These are phyloP conservation scores for Notolepis coatsorum DNA, from an alignment of 2,797 vertebrate species.

Conservation along the genomic window DNA sequence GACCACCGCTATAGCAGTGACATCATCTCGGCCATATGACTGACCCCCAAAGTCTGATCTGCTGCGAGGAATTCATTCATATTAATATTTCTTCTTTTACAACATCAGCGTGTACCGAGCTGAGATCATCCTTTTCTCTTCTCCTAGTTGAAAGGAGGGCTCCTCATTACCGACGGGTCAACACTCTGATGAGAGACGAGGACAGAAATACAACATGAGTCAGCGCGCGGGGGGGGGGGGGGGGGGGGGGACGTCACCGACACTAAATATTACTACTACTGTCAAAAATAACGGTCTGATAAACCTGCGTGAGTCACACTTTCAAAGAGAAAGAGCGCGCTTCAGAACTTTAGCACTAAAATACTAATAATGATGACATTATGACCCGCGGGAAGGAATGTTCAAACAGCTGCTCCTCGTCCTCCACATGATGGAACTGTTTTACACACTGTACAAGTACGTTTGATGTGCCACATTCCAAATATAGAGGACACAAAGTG, in stretches of 20 bases:
- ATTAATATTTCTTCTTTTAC: conserved; percentile 47
- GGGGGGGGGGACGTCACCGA: background rate
- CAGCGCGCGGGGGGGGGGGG: background rate
- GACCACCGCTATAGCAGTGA: conserved; percentile 38
- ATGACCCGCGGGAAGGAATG: too few relatives aligned
- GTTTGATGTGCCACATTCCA: too few relatives aligned
- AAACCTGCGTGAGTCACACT: background rate
- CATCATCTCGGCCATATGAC: conserved; percentile 49
- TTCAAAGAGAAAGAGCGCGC: background rate
- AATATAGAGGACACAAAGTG: too few relatives aligned
- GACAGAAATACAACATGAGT: background rate
- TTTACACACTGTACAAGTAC: too few relatives aligned
- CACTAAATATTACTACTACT: background rate
- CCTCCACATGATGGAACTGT: too few relatives aligned
- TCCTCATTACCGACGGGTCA: background rate
- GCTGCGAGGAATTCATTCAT: conserved; percentile 49
- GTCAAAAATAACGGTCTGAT: background rate
- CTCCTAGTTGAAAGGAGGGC: background rate
- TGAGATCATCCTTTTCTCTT: background rate
- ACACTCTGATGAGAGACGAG: background rate
- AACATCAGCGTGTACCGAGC: conserved; percentile 20
- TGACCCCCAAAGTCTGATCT: conserved; percentile 30
- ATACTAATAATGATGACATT: too few relatives aligned
- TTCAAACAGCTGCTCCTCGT: too few relatives aligned
- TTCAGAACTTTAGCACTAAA: too few relatives aligned